Evolutionary conservation across 2,113 vertebrate genomes (phyloP).

Genomic region (Oceanites oceanicus): DNA sequence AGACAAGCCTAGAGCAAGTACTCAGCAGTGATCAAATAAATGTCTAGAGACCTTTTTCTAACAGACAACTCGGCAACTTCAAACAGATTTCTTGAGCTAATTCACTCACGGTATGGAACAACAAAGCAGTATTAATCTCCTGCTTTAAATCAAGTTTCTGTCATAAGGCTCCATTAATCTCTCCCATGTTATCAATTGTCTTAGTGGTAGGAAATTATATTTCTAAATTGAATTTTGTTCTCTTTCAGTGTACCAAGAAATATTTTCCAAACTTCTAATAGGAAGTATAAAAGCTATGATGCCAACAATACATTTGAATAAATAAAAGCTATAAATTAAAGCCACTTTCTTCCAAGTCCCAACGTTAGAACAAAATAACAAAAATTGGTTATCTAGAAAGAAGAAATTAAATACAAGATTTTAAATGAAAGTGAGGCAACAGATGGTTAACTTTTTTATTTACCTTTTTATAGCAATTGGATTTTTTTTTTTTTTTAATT

Average conservation of each 20-base stretch:
- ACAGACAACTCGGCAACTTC: constrained; percentile 72
- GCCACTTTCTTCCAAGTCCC: constrained; percentile 24
- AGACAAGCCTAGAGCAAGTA: constrained; percentile 42
- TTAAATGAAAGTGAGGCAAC: constrained; percentile 52
- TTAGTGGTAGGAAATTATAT: constrained; percentile 72
- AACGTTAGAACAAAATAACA: constrained; percentile 35
- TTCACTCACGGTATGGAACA: constrained; percentile 48
- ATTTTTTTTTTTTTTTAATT: neutral
- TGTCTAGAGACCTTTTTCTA: constrained; percentile 59
- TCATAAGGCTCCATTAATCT: constrained; percentile 74
- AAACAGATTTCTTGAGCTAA: constrained; percentile 67
- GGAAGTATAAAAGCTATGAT: constrained; percentile 62
- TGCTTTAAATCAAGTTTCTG: constrained; percentile 74
- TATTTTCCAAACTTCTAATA: constrained; percentile 72
- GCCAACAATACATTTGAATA: constrained; percentile 54
- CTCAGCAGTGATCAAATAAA: constrained; percentile 70
- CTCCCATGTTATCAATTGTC: constrained; percentile 65
- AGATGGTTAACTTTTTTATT: constrained; percentile 62
- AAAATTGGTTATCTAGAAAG: constrained; percentile 50
- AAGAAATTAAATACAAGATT: constrained; percentile 63
- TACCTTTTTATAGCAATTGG: constrained; percentile 66
- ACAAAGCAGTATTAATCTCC: constrained; percentile 73
- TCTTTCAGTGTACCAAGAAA: constrained; percentile 68
- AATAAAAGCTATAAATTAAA: constrained; percentile 71
- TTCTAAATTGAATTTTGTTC: constrained; percentile 76